Evolutionary conservation across 2,113 vertebrate species (phyloP).

Genomic region (Naja naja): DNA sequence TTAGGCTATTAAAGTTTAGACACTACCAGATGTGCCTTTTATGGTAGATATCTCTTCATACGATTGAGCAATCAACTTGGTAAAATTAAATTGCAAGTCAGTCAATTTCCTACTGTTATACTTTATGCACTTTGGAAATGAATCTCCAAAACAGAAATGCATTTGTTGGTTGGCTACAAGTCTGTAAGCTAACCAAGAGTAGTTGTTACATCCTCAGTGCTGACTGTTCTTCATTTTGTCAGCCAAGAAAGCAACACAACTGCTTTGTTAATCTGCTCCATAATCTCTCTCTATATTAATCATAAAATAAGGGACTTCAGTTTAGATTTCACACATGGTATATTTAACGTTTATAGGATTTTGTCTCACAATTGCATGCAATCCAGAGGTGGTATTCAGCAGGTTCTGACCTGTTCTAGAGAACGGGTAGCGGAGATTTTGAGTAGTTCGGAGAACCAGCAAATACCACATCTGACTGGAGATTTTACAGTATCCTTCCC

Average conservation of each 20-base stretch:
- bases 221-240: background rate
- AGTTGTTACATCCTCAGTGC: background rate
- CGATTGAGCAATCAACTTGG: background rate
- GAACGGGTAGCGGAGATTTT: too few species aligned
- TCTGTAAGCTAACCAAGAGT: background rate
- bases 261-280: background rate
- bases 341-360: background rate
- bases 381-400: too few species aligned
- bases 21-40: background rate
- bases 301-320: background rate
- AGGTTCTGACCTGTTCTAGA: too few species aligned
- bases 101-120: background rate
- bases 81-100: background rate
- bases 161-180: background rate
- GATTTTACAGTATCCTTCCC: too few species aligned
- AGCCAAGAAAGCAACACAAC: background rate
- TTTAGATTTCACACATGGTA: too few species aligned
- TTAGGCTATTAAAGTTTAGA: background rate
- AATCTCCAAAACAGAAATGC: background rate
- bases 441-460: too few species aligned
- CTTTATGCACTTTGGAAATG: background rate
- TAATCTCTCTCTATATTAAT: background rate
- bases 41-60: background rate
- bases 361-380: background rate
- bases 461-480: too few species aligned